Evolutionary conservation across 2,113 vertebrate species (phyloP), one percentile per base, ranked within the genome.

Genomic region (Sialia sialis): DNA sequence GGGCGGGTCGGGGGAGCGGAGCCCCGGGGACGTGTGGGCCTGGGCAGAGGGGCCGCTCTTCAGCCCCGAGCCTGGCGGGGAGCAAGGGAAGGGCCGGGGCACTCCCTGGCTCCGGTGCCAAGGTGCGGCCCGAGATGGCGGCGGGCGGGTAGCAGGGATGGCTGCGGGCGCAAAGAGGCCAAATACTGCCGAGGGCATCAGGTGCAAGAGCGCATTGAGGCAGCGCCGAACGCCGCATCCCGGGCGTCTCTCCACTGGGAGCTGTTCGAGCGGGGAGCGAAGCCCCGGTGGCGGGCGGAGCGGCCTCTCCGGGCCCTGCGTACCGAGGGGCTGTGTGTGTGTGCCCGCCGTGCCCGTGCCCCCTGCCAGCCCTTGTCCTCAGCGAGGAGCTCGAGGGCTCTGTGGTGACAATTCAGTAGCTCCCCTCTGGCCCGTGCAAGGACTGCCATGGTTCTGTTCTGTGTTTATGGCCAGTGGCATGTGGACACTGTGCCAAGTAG

Each of bases 181-280:
- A 97, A 98, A 66, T 98, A 97, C 54, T 98, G 97, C 90, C 76
- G 95, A 12, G 30, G 30, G 3, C 97, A 97, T 64, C 30, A 84
- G 34, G 91, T 98, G 34, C 95, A 96, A 2, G 76, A 96, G 95
- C 87, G 96, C 34, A 8, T 98, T 16, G 98, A 98, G 88, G 86
- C 78, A 12, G 98, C 94, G 4, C 96, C 98, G 34, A 98, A 97
- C 66, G 27, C 94, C 48, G 94, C 97, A 49, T 97, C 98, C 80
- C 59, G 46, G 7, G 98, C 86, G 73, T 98, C 63, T 87, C 75
- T 98, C 63, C 95, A 97, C 44, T 97, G 98, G 16, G 97, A 98
- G 80, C 92, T 98, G 98, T 98, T 98, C 97, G 22, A 90, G 39
- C 8, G 15, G 52, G 52, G 46, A 29, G 16, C 27, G 29, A 6